These are phyloP conservation scores for Hetaerina titia DNA, from an alignment of 2,888 invertebrate genomes.

Conservation along the genomic window DNA sequence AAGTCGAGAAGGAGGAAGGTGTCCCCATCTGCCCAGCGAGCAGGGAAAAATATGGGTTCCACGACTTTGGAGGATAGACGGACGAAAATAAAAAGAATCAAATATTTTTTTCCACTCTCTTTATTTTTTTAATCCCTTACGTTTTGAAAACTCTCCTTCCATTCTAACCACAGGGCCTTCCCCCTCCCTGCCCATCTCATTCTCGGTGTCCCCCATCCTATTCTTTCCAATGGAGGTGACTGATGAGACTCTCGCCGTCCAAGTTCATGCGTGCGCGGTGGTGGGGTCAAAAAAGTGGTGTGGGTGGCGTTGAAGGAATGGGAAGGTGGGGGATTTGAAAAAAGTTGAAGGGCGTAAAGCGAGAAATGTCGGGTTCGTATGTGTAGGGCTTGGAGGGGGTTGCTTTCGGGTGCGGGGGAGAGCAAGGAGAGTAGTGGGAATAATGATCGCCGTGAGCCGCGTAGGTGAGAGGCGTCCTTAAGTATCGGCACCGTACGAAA, in stretches of 20 bases:
- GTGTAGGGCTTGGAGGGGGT: not conserved
- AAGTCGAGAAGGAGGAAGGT: not conserved
- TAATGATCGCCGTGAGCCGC: too few species aligned
- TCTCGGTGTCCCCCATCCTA: not conserved
- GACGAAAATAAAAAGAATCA: not conserved
- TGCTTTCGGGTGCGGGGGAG: not conserved
- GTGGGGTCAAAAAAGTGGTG: too few species aligned
- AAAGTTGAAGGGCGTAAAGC: not conserved
- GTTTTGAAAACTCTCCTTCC: not conserved
- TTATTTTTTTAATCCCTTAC: not conserved
- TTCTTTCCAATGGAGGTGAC: conserved; percentile 5
- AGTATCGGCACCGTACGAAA: too few species aligned
- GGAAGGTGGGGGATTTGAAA: not conserved
- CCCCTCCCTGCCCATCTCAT: not conserved
- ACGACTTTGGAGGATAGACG: not conserved
- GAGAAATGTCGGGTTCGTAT: not conserved
- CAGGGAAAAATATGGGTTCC: conserved; percentile 9
- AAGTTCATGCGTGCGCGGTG: not conserved
- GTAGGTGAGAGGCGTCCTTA: too few species aligned
- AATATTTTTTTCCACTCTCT: not conserved
- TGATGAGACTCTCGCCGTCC: not conserved
- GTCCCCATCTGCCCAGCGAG: conserved; percentile 15
- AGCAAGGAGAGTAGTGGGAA: not conserved
- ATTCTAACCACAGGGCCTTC: too few species aligned
- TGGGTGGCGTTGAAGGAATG: too few species aligned